phyloP scores from a whole-genome alignment of 2,888 invertebrate species.

The Habroteleia sp. region DNA sequence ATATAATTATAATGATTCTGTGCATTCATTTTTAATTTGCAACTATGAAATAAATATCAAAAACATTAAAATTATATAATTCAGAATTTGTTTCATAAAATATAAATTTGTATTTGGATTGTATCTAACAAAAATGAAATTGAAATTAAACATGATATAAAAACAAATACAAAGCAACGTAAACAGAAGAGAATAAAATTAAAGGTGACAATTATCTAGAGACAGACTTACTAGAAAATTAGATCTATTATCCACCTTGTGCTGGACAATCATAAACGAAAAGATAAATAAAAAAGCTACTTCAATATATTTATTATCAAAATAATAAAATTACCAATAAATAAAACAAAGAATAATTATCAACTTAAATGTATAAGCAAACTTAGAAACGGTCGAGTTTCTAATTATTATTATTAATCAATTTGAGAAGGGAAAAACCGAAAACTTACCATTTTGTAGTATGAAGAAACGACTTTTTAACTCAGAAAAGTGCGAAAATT shows the following conservation, averaged over 20 bases:
- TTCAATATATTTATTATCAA: background rate
- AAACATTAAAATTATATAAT: too few relatives aligned
- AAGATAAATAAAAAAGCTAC: constrained; percentile 16
- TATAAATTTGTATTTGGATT: too few relatives aligned
- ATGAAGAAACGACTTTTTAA: background rate
- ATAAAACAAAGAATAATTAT: background rate
- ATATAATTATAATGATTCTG: too few relatives aligned
- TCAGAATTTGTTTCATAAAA: too few relatives aligned
- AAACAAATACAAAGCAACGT: constrained; percentile 13
- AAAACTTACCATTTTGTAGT: constrained; percentile 45
- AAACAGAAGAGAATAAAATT: constrained; percentile 13
- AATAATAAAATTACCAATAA: constrained; percentile 8
- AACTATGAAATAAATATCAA: too few relatives aligned
- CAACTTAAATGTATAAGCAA: background rate
- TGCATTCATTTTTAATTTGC: too few relatives aligned
- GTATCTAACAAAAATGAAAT: too few relatives aligned
- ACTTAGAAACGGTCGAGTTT: too few relatives aligned
- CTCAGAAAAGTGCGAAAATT: background rate
- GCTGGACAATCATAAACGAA: constrained; percentile 46
- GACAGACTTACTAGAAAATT: constrained; percentile 57
- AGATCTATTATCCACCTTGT: constrained; percentile 55
- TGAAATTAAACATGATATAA: background rate
- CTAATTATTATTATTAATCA: too few relatives aligned
- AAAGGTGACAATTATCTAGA: constrained; percentile 40
- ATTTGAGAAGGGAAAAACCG: too few relatives aligned